These are phyloP conservation scores for Pluvialis apricaria DNA, from an alignment of 2,113 vertebrate genomes.

Conservation along the genomic window DNA sequence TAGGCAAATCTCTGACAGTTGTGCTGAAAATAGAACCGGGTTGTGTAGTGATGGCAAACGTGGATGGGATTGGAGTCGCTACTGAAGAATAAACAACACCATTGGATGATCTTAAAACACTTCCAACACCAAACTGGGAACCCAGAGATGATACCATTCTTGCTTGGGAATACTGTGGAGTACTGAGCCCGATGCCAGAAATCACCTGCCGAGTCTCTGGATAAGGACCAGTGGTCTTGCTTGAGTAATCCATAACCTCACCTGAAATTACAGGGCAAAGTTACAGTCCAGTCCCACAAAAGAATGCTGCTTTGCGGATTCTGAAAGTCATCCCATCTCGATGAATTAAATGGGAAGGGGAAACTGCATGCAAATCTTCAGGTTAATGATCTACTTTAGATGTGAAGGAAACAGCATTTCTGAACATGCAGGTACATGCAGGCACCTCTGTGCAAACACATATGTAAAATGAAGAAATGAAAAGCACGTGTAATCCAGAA, in stretches of 20 bases:
- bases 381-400: constrained; percentile 80
- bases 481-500: constrained; percentile 67
- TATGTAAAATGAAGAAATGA: constrained; percentile 69
- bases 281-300: constrained; percentile 82
- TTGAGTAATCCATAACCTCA: constrained; percentile 97
- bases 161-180: constrained; percentile 84
- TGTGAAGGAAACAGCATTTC: constrained; percentile 84
- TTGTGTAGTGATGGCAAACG: constrained; percentile 95
- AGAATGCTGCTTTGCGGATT: constrained; percentile 61
- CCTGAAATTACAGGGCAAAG: constrained; percentile 92
- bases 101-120: constrained; percentile 87
- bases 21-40: constrained; percentile 93
- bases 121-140: constrained; percentile 81
- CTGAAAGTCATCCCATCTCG: constrained; percentile 77
- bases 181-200: constrained; percentile 79
- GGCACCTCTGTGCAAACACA: constrained; percentile 83
- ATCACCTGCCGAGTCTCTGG: constrained; percentile 80
- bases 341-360: constrained; percentile 70
- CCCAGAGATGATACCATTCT: constrained; percentile 78
- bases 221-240: constrained; percentile 86
- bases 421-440: constrained; percentile 96
- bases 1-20: constrained; percentile 80
- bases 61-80: constrained; percentile 87
- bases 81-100: constrained; percentile 95
- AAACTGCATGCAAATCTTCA: constrained; percentile 86